Conservation (phyloP, 2,888 invertebrate genomes). For the Odiellus spinosus region DNA sequence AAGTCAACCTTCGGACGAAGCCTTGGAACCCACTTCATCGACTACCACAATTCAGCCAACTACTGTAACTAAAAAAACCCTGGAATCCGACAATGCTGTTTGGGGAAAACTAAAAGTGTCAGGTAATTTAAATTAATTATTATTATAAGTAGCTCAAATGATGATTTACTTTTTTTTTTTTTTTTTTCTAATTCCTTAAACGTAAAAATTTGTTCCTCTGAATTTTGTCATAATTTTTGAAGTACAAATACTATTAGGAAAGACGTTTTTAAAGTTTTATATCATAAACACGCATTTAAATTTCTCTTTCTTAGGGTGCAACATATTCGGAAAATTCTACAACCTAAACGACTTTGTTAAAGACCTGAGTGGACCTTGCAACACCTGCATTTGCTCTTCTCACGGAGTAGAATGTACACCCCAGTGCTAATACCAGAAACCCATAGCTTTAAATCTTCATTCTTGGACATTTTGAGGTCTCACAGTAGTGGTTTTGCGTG, state of each 20-base stretch:
- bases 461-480: too few species aligned
- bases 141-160: not conserved
- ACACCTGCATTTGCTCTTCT: constrained; percentile 71
- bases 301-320: constrained; percentile 43
- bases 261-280: too few species aligned
- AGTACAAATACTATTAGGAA: too few species aligned
- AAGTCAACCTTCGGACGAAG: constrained; percentile 1
- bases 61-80: constrained; percentile 26
- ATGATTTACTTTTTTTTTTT: not conserved
- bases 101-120: constrained; percentile 19
- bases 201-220: too few species aligned
- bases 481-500: too few species aligned
- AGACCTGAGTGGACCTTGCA: constrained; percentile 63
- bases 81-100: constrained; percentile 6
- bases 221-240: too few species aligned
- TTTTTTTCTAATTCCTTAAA: too few species aligned
- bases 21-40: constrained; percentile 14
- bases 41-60: constrained; percentile 21
- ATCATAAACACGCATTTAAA: too few species aligned
- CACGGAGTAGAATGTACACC: constrained; percentile 60
- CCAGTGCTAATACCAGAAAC: constrained; percentile 17
- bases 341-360: constrained; percentile 62
- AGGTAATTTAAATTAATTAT: constrained; percentile 8
- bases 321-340: constrained; percentile 78
- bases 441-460: too few species aligned